These are phyloP conservation scores for Thunnus albacares DNA, from an alignment of 2,797 vertebrate genomes.

Conservation along the genomic window DNA sequence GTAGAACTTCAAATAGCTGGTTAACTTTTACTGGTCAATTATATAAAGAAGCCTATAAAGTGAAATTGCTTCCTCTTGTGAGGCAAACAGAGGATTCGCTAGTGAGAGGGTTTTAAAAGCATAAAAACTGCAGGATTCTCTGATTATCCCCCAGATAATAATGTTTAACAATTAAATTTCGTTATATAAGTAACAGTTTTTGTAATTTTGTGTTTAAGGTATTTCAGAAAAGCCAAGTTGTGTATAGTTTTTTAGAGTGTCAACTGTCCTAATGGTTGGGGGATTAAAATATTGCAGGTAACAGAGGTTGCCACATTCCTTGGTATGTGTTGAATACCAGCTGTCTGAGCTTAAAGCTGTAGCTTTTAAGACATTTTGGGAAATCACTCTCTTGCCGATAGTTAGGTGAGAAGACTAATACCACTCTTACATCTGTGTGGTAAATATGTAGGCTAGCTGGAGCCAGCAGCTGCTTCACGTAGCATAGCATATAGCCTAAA, in stretches of 20 bases:
- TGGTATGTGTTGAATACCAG: background rate
- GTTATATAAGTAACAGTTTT: conserved; percentile 7
- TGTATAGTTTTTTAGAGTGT: background rate
- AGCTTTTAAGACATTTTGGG: background rate
- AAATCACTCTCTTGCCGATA: background rate
- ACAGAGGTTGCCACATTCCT: background rate
- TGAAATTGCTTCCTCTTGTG: conserved; percentile 24
- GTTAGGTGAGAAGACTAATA: background rate
- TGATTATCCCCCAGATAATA: background rate
- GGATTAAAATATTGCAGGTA: background rate
- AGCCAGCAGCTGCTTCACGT: background rate
- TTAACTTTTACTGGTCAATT: conserved; percentile 16
- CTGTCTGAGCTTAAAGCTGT: background rate
- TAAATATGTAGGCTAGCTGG: background rate
- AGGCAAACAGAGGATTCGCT: conserved; percentile 2
- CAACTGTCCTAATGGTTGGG: background rate
- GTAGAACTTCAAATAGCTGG: conserved; percentile 28
- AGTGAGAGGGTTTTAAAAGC: background rate
- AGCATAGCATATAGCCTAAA: background rate
- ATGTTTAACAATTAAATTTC: background rate
- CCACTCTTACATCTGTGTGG: background rate
- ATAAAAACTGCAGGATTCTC: conserved; percentile 6
- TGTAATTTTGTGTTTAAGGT: background rate
- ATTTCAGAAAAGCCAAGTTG: background rate
- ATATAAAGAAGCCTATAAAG: conserved; percentile 6